Evolutionary conservation across 2,888 invertebrate species (phyloP).

Genomic region (Ceraclea dissimilis): DNA sequence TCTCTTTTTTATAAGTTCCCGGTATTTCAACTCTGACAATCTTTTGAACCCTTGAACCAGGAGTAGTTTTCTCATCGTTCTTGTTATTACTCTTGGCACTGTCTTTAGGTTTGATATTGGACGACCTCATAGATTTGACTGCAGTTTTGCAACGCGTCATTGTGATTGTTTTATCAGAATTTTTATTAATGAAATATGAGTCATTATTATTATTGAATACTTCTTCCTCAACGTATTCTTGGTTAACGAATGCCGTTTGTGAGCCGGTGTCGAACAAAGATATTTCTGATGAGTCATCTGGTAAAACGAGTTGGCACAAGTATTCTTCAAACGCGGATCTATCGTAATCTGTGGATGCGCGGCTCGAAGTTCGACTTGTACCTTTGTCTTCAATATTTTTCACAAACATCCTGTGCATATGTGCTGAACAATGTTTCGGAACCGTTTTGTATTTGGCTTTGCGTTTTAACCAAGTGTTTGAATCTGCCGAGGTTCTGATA

Average conservation of each 20-base stretch:
- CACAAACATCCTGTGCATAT: constrained; percentile 25
- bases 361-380: constrained; percentile 17
- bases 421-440: constrained; percentile 22
- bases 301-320: constrained; percentile 15
- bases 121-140: neutral
- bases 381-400: constrained; percentile 10
- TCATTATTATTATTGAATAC: constrained; percentile 18
- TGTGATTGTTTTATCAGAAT: constrained; percentile 4
- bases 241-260: constrained; percentile 8
- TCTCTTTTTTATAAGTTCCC: constrained; percentile 17
- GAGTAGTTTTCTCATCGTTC: neutral
- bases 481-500: neutral
- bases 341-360: constrained; percentile 24
- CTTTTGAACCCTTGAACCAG: neutral
- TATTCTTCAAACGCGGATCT: constrained; percentile 22
- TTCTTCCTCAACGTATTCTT: constrained; percentile 5
- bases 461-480: constrained; percentile 13
- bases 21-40: neutral
- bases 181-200: constrained; percentile 17
- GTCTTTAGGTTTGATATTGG: neutral
- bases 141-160: neutral
- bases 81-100: neutral
- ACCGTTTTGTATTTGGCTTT: constrained; percentile 22
- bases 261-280: constrained; percentile 17
- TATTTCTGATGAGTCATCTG: constrained; percentile 22